Conservation (phyloP, 2,797 vertebrate genomes). For the Adelosebastes latens region DNA sequence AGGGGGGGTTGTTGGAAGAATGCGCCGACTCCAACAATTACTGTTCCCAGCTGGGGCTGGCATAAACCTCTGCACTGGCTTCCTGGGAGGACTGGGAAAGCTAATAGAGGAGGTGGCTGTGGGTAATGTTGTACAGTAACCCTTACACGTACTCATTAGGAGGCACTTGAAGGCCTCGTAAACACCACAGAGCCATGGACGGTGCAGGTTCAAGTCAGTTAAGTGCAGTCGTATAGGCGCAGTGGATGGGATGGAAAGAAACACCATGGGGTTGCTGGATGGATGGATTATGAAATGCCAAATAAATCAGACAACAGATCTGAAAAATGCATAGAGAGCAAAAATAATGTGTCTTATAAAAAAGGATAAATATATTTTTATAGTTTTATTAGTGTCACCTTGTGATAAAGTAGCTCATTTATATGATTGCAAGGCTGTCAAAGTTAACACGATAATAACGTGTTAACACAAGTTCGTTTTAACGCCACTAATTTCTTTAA, state of each 20-base stretch:
- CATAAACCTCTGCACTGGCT: conserved; percentile 80
- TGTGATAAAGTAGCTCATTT: not conserved
- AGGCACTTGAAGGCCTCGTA: conserved; percentile 80
- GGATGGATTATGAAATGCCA: not conserved
- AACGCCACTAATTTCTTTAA: too few species aligned
- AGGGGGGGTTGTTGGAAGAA: conserved; percentile 47
- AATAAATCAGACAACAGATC: not conserved
- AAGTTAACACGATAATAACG: too few species aligned
- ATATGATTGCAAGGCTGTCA: not conserved
- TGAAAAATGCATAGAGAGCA: not conserved
- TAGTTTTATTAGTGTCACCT: not conserved
- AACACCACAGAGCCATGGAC: conserved; percentile 77
- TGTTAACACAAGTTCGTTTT: too few species aligned
- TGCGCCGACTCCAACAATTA: conserved; percentile 74
- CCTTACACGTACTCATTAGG: conserved; percentile 79
- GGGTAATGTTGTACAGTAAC: conserved; percentile 80
- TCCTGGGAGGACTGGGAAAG: conserved; percentile 62
- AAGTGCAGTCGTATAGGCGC: conserved; percentile 42
- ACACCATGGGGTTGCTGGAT: not conserved
- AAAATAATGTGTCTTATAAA: not conserved
- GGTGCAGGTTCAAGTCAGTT: conserved; percentile 66
- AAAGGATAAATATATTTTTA: not conserved
- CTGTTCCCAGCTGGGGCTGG: conserved; percentile 77
- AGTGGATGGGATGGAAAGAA: conserved; percentile 38
- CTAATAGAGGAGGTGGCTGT: conserved; percentile 67